Conservation (phyloP, 92 coral and sea anemone genomes). For the Epizoanthus scotinus region DNA sequence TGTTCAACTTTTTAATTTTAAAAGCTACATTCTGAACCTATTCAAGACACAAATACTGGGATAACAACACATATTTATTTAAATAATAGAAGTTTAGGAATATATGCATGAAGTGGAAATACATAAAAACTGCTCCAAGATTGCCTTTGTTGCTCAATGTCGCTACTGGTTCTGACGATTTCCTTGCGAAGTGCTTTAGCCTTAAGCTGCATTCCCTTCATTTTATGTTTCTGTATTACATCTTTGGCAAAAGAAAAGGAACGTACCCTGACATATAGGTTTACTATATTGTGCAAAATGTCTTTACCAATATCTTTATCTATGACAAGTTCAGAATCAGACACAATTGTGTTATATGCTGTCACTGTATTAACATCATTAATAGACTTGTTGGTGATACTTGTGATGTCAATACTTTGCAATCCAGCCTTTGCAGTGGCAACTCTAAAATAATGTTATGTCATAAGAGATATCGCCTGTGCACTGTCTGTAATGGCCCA, state of each 20-base stretch:
- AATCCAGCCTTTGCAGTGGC: too few relatives aligned
- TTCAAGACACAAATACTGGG: too few relatives aligned
- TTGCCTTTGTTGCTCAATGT: too few relatives aligned
- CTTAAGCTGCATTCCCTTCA: conserved; percentile 34
- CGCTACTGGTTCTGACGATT: conserved; percentile 34
- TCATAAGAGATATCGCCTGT: too few relatives aligned
- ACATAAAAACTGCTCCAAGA: too few relatives aligned
- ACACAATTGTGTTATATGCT: conserved; percentile 9
- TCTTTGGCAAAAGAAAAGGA: conserved; percentile 53
- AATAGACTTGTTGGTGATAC: conserved; percentile 29
- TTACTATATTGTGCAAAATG: conserved; percentile 43
- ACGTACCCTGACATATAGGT: conserved; percentile 49
- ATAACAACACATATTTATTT: too few relatives aligned
- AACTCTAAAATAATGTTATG: too few relatives aligned
- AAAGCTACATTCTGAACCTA: too few relatives aligned
- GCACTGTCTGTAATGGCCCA: too few relatives aligned
- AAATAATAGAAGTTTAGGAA: too few relatives aligned
- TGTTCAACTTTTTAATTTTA: too few relatives aligned
- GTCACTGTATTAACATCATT: conserved; percentile 39
- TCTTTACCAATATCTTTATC: conserved; percentile 38
- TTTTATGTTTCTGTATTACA: conserved; percentile 43
- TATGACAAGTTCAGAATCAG: conserved; percentile 37
- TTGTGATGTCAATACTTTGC: conserved; percentile 27
- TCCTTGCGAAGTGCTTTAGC: conserved; percentile 50
- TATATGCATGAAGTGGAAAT: too few relatives aligned